Conservation (phyloP, 2,113 vertebrate species). For the Desmodus rotundus region DNA sequence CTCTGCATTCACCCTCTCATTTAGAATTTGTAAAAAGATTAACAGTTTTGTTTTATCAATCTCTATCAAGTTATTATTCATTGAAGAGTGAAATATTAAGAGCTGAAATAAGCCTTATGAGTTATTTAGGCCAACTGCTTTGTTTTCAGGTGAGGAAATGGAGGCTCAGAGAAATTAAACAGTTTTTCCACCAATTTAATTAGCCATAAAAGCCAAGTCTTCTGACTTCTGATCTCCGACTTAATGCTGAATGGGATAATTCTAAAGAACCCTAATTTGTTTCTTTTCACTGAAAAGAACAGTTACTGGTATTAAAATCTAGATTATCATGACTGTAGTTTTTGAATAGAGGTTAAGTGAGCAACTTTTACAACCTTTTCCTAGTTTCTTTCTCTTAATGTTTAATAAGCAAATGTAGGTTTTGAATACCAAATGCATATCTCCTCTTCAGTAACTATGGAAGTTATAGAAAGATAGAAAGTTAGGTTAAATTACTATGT, state of each 20-base stretch:
- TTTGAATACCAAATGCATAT: neutral
- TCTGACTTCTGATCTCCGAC: neutral
- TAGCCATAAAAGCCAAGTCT: neutral
- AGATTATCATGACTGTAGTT: neutral
- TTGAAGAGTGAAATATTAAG: constrained; percentile 19
- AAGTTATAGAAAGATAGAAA: neutral
- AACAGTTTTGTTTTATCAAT: neutral
- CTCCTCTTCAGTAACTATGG: neutral
- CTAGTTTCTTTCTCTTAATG: constrained; percentile 8
- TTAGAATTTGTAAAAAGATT: neutral
- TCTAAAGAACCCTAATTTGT: neutral
- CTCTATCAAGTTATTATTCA: neutral
- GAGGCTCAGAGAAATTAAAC: neutral
- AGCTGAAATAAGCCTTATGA: neutral
- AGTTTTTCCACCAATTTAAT: neutral
- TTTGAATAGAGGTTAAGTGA: constrained; percentile 12
- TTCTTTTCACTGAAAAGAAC: constrained; percentile 10
- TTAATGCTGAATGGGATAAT: neutral
- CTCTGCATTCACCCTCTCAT: neutral
- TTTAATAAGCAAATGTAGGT: neutral
- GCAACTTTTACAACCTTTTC: neutral
- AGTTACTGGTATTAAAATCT: constrained; percentile 10
- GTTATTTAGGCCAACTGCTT: neutral
- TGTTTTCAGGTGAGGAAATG: neutral
- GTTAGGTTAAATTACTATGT: neutral